Evolutionary conservation across 2,113 vertebrate genomes (phyloP).

Genomic region (Eublepharis macularius): DNA sequence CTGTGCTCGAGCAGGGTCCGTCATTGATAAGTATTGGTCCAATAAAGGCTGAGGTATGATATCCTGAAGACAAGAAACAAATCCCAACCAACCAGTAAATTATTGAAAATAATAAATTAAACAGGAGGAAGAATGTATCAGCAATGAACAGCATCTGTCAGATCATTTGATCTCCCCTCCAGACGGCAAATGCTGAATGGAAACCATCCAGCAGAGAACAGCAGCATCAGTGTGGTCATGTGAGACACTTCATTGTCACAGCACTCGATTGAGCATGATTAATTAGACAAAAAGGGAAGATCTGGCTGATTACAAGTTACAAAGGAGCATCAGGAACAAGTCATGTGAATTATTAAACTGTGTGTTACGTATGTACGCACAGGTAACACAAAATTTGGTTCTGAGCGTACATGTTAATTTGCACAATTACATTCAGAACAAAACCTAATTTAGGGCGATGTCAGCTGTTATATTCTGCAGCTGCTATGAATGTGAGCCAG

Average conservation of each 20-base stretch:
- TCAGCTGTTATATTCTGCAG: not conserved
- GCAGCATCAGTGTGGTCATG: not conserved
- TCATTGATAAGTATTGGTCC: constrained; percentile 79
- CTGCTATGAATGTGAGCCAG: not conserved
- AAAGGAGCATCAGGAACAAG: not conserved
- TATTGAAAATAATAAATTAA: not conserved
- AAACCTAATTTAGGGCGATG: not conserved
- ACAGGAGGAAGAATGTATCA: not conserved
- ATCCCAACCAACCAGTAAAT: not conserved
- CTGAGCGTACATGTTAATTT: not conserved
- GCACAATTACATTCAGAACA: not conserved
- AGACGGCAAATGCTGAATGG: not conserved
- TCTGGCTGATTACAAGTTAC: not conserved
- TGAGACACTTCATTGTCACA: not conserved
- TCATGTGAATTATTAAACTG: not conserved
- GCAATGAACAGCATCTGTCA: not conserved
- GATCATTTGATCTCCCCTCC: not conserved
- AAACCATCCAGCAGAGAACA: not conserved
- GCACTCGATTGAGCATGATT: not conserved
- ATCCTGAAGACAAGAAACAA: constrained; percentile 59
- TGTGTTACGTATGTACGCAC: not conserved
- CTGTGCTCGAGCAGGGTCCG: constrained; percentile 75
- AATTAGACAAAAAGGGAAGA: not conserved
- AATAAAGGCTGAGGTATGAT: constrained; percentile 77
- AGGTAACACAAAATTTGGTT: not conserved